These are phyloP conservation scores for Pangasianodon gigas DNA, from an alignment of 2,113 vertebrate species.

Conservation along the genomic window DNA sequence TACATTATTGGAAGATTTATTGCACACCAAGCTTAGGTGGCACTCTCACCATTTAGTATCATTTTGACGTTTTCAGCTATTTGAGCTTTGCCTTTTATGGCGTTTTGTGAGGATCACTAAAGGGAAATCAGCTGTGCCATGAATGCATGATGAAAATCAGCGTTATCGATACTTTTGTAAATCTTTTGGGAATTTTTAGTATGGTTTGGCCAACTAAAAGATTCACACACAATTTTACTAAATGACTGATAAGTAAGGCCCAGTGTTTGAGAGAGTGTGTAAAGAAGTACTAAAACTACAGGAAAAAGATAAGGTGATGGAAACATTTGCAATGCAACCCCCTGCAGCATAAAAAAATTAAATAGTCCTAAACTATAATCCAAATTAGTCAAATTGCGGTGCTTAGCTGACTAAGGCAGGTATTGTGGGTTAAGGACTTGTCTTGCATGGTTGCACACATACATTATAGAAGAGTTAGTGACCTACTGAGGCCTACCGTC, in stretches of 20 bases:
- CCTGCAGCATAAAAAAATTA: neutral
- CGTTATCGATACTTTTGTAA: neutral
- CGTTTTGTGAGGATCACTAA: neutral
- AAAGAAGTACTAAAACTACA: neutral
- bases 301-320: neutral
- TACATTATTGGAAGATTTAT: neutral
- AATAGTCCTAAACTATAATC: neutral
- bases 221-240: neutral
- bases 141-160: neutral
- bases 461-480: conserved; percentile 43
- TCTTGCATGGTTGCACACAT: conserved; percentile 42
- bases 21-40: neutral
- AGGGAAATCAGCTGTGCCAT: neutral
- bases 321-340: neutral
- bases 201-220: neutral
- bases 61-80: neutral
- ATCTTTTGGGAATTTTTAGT: neutral
- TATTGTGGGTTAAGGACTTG: neutral
- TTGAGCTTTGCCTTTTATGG: neutral
- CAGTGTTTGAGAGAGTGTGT: neutral
- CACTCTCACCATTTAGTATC: neutral
- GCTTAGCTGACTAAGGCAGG: neutral
- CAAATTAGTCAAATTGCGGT: neutral
- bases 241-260: neutral
- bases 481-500: conserved; percentile 10